A percentile compares a stretch with the other conserved stretches of the same genome.
These are phyloP conservation scores for Trachelus iudaicus DNA, from an alignment of 2,888 invertebrate genomes.

Conservation along the genomic window DNA sequence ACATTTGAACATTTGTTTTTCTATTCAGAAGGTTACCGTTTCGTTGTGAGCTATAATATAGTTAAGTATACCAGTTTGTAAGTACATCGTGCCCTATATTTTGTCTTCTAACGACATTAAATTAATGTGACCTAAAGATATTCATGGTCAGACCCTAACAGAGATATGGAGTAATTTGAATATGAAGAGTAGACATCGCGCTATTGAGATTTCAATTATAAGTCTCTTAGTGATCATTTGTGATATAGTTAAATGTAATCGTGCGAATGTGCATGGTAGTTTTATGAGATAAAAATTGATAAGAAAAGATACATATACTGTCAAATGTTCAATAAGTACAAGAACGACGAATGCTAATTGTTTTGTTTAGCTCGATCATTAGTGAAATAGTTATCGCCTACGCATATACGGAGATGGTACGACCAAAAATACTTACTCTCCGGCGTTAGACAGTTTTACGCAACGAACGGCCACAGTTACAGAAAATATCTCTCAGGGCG, in stretches of 20 bases:
- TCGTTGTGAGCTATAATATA: background rate
- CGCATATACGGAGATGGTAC: slow-evolving; percentile 7
- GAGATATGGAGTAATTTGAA: background rate
- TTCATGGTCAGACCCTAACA: too few relatives aligned
- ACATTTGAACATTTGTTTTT: background rate
- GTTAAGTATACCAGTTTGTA: background rate
- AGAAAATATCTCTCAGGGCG: background rate
- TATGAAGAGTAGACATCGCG: background rate
- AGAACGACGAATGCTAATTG: slow-evolving; percentile 12
- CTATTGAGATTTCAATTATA: background rate
- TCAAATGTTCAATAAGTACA: slow-evolving; percentile 5
- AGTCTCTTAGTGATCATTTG: background rate
- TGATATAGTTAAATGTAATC: background rate
- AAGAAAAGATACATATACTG: background rate
- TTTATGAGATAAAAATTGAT: background rate
- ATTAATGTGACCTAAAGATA: background rate
- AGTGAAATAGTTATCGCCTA: slow-evolving; percentile 20
- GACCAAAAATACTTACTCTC: slow-evolving; percentile 33
- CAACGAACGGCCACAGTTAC: background rate
- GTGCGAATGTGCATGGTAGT: background rate
- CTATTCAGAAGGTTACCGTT: background rate
- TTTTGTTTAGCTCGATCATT: slow-evolving; percentile 18
- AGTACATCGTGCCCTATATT: background rate
- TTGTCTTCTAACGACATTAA: background rate
- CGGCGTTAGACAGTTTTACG: slow-evolving; percentile 37